Conservation (phyloP, 2,888 invertebrate species). For the Diplolepis rosae region DNA sequence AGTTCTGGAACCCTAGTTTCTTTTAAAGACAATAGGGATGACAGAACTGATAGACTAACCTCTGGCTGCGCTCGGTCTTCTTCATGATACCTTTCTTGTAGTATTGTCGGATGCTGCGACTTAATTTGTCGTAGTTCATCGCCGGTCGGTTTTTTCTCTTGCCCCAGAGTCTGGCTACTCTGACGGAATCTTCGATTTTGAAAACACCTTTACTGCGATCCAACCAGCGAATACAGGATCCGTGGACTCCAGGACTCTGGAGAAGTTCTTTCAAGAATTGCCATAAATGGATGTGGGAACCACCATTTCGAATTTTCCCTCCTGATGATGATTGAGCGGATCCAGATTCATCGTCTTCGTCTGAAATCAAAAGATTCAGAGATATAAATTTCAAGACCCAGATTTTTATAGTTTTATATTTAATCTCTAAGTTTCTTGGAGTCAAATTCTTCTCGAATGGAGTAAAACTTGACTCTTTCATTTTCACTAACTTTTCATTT, state of each 20-base stretch:
- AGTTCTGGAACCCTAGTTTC: neutral
- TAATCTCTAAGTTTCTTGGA: too few relatives aligned
- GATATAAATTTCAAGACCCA: too few relatives aligned
- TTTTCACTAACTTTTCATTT: too few relatives aligned
- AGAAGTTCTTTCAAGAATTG: constrained; percentile 98
- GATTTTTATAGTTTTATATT: too few relatives aligned
- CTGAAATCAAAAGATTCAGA: constrained; percentile 70
- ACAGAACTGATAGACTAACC: constrained; percentile 99
- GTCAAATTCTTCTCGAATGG: too few relatives aligned
- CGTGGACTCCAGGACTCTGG: constrained; percentile 89
- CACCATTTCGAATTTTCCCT: constrained; percentile 74
- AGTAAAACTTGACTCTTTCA: too few relatives aligned
- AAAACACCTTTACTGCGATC: constrained; percentile 96
- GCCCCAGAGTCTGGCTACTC: constrained; percentile 98
- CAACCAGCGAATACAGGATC: constrained; percentile 97
- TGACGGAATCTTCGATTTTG: constrained; percentile 98
- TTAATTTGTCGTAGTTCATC: constrained; percentile 99
- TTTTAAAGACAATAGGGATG: constrained; percentile 91
- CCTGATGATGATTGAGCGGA: constrained; percentile 41
- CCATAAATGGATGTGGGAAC: constrained; percentile 98
- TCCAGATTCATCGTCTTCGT: constrained; percentile 77
- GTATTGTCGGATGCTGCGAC: constrained; percentile 97
- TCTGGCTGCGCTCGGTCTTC: constrained; percentile 97
- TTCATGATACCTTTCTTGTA: constrained; percentile 99
- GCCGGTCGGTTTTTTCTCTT: constrained; percentile 98